A percentile compares a stretch with the other conserved stretches of the same genome.
These are phyloP conservation scores for Mesorhabditis spiculigera DNA, from an alignment of 2,888 invertebrate genomes.

Conservation along the genomic window DNA sequence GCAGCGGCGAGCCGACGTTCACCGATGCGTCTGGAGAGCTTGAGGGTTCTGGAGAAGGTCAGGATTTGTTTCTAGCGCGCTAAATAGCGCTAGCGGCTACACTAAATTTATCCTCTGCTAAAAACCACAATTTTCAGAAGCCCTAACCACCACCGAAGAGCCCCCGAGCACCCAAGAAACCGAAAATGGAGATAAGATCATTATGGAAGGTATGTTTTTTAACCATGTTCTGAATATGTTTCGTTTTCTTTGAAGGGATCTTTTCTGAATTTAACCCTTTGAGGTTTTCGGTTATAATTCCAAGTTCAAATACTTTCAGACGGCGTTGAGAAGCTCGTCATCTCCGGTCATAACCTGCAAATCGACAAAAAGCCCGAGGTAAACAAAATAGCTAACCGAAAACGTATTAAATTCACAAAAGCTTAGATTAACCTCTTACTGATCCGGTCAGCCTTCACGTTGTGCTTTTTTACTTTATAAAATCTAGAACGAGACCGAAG, in stretches of 20 bases:
- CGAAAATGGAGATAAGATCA: slow-evolving; percentile 32
- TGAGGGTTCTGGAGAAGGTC: neutral
- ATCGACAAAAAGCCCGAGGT: slow-evolving; percentile 9
- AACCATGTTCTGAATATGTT: neutral
- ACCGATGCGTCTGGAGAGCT: neutral
- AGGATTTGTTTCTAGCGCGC: neutral
- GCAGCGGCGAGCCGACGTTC: neutral
- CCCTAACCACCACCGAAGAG: neutral
- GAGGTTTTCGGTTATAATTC: neutral
- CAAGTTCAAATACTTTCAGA: slow-evolving; percentile 19
- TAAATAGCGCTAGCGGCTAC: neutral
- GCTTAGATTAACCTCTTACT: too few species aligned
- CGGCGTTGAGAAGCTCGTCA: slow-evolving; percentile 27
- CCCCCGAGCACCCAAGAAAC: neutral
- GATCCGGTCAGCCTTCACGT: too few species aligned
- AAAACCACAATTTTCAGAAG: neutral
- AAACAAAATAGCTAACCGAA: neutral
- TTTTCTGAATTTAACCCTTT: too few species aligned
- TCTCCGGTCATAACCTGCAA: slow-evolving; percentile 21
- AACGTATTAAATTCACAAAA: too few species aligned
- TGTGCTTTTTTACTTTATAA: slow-evolving; percentile 1
- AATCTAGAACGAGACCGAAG: slow-evolving; percentile 11
- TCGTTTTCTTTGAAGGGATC: too few species aligned
- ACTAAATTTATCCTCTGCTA: too few species aligned
- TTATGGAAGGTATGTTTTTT: slow-evolving; percentile 18